These are phyloP conservation scores for Aurelia sp. DNA, from an alignment of 30 jellyfish, hydroid and myxozoan species.

Conservation along the genomic window DNA sequence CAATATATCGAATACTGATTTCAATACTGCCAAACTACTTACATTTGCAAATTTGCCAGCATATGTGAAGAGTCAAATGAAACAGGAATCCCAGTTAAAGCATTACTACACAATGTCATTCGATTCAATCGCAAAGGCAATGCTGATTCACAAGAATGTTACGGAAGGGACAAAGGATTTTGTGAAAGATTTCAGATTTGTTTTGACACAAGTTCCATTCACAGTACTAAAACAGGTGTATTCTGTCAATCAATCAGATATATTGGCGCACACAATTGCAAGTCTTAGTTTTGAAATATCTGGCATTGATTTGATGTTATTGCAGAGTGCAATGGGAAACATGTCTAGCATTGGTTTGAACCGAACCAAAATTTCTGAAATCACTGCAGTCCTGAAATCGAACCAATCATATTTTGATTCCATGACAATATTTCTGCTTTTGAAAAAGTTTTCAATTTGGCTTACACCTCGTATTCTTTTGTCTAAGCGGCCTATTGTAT, in stretches of 20 bases:
- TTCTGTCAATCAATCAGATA: not conserved
- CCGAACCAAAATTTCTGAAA: not conserved
- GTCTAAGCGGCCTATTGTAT: conserved; percentile 22
- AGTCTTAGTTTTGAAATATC: not conserved
- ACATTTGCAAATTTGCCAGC: not conserved
- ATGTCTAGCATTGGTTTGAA: not conserved
- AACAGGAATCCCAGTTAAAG: not conserved
- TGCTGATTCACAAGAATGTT: not conserved
- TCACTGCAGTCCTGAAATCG: not conserved
- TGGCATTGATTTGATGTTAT: not conserved
- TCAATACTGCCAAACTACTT: not conserved
- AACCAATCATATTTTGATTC: not conserved
- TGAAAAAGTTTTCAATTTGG: not conserved
- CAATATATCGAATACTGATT: not conserved
- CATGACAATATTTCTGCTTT: not conserved
- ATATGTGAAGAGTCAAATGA: conserved; percentile 6
- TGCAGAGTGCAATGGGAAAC: not conserved
- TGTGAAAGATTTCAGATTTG: not conserved
- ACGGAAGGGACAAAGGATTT: conserved; percentile 18
- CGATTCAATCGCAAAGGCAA: not conserved
- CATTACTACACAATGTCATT: conserved; percentile 27
- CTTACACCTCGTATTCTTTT: not conserved
- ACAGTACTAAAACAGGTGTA: not conserved
- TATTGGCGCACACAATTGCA: not conserved
- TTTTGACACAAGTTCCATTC: conserved; percentile 6